Conservation (phyloP, 1,140 invertebrate species). For the Drosophila funebris region DNA sequence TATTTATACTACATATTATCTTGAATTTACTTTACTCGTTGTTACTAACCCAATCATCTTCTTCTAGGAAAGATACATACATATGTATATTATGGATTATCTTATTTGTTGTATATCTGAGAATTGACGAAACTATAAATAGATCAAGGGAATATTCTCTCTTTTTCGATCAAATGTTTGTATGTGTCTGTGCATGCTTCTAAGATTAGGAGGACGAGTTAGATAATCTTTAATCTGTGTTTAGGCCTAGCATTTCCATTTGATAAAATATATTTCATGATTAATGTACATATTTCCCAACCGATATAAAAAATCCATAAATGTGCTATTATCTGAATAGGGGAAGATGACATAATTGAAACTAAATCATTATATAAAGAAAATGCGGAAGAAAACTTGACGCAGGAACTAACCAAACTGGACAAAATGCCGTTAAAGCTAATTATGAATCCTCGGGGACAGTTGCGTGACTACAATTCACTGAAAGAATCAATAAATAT, state of each 20-base stretch:
- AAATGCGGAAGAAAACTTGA: slow-evolving; percentile 39
- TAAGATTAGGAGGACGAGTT: too few relatives aligned
- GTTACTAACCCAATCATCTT: not conserved
- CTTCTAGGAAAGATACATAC: not conserved
- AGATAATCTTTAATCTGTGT: too few relatives aligned
- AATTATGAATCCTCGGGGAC: slow-evolving; percentile 91
- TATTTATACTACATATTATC: too few relatives aligned
- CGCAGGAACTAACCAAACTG: slow-evolving; percentile 65
- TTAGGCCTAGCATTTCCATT: too few relatives aligned
- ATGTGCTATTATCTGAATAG: slow-evolving; percentile 36
- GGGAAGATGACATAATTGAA: slow-evolving; percentile 48
- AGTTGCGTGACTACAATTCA: slow-evolving; percentile 88
- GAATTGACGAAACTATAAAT: too few relatives aligned
- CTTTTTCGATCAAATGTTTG: too few relatives aligned
- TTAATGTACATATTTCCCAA: too few relatives aligned
- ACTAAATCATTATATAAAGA: slow-evolving; percentile 41
- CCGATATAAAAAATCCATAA: not conserved
- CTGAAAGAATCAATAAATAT: slow-evolving; percentile 86
- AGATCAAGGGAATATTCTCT: too few relatives aligned
- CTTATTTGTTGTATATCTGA: too few relatives aligned
- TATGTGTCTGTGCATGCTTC: too few relatives aligned
- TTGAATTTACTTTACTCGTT: not conserved
- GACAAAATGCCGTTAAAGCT: slow-evolving; percentile 89
- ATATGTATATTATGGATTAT: too few relatives aligned
- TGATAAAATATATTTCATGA: too few relatives aligned